Conservation (phyloP, 2,888 invertebrate genomes). For the Cataglyphis albicans region DNA sequence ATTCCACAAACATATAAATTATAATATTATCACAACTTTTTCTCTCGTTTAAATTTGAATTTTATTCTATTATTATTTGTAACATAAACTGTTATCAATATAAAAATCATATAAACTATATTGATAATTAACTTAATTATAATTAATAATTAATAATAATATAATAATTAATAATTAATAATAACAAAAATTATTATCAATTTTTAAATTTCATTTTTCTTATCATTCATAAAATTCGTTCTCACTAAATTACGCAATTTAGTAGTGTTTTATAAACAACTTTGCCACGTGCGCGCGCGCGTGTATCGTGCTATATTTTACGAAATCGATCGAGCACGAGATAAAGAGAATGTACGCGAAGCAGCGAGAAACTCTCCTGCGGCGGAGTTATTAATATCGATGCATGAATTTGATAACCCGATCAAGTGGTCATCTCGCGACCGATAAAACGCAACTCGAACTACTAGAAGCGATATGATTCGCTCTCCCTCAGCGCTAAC, state of each 20-base stretch:
- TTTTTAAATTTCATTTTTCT: not conserved
- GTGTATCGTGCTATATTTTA: slow-evolving; percentile 13
- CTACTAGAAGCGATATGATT: slow-evolving; percentile 58
- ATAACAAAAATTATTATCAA: not conserved
- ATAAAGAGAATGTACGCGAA: slow-evolving; percentile 47
- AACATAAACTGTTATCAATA: not conserved
- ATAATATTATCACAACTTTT: not conserved
- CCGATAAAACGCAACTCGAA: slow-evolving; percentile 48
- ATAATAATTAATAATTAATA: not conserved
- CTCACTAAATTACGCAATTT: slow-evolving; percentile 9
- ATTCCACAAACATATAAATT: not conserved
- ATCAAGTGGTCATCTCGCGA: slow-evolving; percentile 37
- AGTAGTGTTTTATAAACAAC: slow-evolving; percentile 17
- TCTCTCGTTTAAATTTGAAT: not conserved
- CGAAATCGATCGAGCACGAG: slow-evolving; percentile 31
- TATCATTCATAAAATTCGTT: not conserved
- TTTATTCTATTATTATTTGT: not conserved
- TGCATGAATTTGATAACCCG: slow-evolving; percentile 33
- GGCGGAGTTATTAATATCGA: slow-evolving; percentile 44
- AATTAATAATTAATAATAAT: no score
- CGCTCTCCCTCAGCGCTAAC: slow-evolving; percentile 70
- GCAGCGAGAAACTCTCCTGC: slow-evolving; percentile 31
- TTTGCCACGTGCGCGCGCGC: slow-evolving; percentile 13
- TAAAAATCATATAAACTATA: not conserved
- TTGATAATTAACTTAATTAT: not conserved